Base-by-base conservation (phyloP, 2,888 invertebrate species). In the Lepidonotus clava region DNA sequence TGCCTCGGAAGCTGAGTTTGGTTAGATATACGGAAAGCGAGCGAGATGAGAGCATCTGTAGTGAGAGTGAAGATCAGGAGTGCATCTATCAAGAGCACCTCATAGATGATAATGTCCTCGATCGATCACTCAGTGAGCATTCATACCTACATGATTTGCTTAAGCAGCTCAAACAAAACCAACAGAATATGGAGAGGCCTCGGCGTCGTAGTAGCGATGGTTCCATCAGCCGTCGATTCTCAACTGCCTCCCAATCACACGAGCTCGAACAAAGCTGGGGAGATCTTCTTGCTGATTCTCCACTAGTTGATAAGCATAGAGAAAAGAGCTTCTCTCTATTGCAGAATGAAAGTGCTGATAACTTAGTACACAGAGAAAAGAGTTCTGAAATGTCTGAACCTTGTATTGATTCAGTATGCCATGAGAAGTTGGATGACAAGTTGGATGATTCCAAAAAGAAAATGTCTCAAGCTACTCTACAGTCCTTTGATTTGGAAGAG, bases 41-140 rank as follows among this genome's bases (percentile, higher is more conserved):
- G 8, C 14, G 71, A 5, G 71, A 71, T 36, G 36, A 71, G 21
- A 71, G 71, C 21, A 71, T 34, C 21, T 11, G 34, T 11, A 34
- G 38, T n/a, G 71, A 71, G 18, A 18, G 14, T 0, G 8, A 71
- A 71, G 71, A 71, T 0, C 18, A 0, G 5, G 71, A 71, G 21
- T 14, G 6, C 21, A 71, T 71, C 34, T 71, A n/a, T 38, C 71
- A 46, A 28, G 80, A 80, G 21, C 41, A 80, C 1, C 46, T 80
- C 8, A 80, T 80, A 18, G 80, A 80, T 80, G 80, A 80, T 46
- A 80, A 80, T 80, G 80, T 80, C 32, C 80, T 80, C 28, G 80
- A 80, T 41, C 1, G 46, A 18, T 46, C 80, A 18, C 80, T 80
- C 14, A 80, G 80, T 46, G 80, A 80, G 18, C 46, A 80, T 18